phyloP scores from a whole-genome alignment of 2,888 invertebrate species.

The Drosophila fungiperda region DNA sequence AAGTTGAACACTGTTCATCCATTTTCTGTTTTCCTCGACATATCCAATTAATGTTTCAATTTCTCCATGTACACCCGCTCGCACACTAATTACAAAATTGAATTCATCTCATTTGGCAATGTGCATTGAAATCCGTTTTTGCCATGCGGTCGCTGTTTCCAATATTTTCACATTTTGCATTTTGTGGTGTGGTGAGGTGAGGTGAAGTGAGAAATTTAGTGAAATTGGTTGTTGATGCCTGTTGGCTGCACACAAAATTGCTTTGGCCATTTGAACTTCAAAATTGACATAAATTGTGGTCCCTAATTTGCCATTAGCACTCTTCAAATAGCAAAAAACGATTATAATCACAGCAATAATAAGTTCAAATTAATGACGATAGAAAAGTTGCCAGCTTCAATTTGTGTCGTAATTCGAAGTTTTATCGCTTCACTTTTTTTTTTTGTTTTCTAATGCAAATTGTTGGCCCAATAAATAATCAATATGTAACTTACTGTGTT shows the following conservation, averaged over 20 bases:
- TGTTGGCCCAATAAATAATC: slow-evolving; percentile 50
- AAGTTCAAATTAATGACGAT: slow-evolving; percentile 37
- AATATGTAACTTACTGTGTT: slow-evolving; percentile 25
- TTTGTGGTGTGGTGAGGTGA: neutral
- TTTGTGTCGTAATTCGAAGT: slow-evolving; percentile 31
- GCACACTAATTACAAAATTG: slow-evolving; percentile 45
- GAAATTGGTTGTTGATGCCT: slow-evolving; percentile 5
- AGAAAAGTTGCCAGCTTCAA: slow-evolving; percentile 56
- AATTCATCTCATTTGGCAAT: slow-evolving; percentile 45
- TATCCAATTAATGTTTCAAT: slow-evolving; percentile 37
- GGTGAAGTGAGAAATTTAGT: neutral
- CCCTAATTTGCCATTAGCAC: slow-evolving; percentile 66
- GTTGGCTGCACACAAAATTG: slow-evolving; percentile 21
- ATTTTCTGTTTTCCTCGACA: slow-evolving; percentile 12
- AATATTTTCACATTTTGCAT: slow-evolving; percentile 13
- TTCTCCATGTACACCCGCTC: neutral
- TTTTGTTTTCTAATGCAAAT: slow-evolving; percentile 45
- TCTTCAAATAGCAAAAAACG: slow-evolving; percentile 21
- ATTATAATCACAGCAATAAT: slow-evolving; percentile 6
- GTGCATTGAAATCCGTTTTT: slow-evolving; percentile 23
- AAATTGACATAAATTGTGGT: slow-evolving; percentile 61
- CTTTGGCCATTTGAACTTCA: slow-evolving; percentile 48
- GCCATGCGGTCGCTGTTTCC: neutral
- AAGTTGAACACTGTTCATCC: neutral
- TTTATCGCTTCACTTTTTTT: slow-evolving; percentile 3